phyloP scores from a whole-genome alignment of 2,113 vertebrate species.

The Fulmarus glacialis region DNA sequence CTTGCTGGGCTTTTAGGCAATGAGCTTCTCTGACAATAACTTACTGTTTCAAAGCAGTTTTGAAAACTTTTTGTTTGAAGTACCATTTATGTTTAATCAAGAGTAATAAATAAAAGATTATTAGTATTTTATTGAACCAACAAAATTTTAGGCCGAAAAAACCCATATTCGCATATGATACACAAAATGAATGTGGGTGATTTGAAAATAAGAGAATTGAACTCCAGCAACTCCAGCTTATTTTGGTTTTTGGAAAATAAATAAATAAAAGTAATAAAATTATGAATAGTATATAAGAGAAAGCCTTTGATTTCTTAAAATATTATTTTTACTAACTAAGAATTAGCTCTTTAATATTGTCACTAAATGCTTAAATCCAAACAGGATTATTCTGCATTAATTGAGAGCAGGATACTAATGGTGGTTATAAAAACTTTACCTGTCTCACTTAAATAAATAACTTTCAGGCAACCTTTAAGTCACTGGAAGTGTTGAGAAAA shows the following conservation, averaged over 20 bases:
- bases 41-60: not conserved
- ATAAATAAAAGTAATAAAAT: not conserved
- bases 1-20: not conserved
- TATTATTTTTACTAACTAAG: not conserved
- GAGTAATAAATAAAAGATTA: not conserved
- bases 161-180: not conserved
- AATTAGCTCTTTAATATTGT: fast-evolving
- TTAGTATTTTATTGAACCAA: not conserved
- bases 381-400: fast-evolving
- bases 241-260: not conserved
- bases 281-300: too few species aligned
- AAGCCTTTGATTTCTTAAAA: fast-evolving
- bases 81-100: not conserved
- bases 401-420: not conserved
- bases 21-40: not conserved
- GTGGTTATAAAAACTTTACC: not conserved
- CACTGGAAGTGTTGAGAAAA: not conserved
- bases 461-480: not conserved
- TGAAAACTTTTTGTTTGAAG: not conserved
- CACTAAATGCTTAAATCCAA: not conserved
- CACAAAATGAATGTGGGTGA: fast-evolving
- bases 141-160: fast-evolving
- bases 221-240: fast-evolving
- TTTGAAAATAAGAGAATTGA: not conserved
- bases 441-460: not conserved